A percentile compares a stretch with the other conserved stretches of the same genome.
Evolutionary conservation across 2,888 invertebrate genomes (phyloP).

Genomic region (Hipparchia semele): DNA sequence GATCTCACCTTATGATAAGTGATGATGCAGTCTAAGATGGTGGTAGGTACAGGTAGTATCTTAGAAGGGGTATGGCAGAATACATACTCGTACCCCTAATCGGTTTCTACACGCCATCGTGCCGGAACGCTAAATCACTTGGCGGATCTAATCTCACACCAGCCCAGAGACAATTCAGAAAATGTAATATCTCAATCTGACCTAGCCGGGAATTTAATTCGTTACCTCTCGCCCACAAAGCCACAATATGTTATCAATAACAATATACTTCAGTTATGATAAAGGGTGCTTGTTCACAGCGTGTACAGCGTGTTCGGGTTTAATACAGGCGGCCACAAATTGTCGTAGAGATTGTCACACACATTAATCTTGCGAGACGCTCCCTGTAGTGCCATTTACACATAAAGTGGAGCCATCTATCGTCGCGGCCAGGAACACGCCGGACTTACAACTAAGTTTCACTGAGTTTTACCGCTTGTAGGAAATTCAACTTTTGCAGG

Average conservation of each 20-base stretch:
- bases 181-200: too few relatives aligned
- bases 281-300: slow-evolving; percentile 6
- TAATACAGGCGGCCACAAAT: slow-evolving; percentile 13
- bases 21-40: too few relatives aligned
- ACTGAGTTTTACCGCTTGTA: not conserved
- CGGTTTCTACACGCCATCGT: too few relatives aligned
- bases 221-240: too few relatives aligned
- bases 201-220: too few relatives aligned
- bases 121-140: too few relatives aligned
- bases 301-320: slow-evolving; percentile 7
- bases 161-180: too few relatives aligned
- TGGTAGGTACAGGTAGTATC: too few relatives aligned
- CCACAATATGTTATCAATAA: not conserved
- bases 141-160: too few relatives aligned
- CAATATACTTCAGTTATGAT: slow-evolving; percentile 3
- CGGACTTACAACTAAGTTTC: not conserved
- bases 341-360: slow-evolving; percentile 14
- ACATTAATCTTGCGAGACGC: slow-evolving; percentile 9
- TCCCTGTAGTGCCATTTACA: slow-evolving; percentile 13
- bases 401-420: slow-evolving; percentile 10
- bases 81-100: too few relatives aligned
- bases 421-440: not conserved
- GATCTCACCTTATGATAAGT: too few relatives aligned
- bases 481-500: not conserved
- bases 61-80: too few relatives aligned